Base-by-base conservation (phyloP, 2,888 invertebrate species). In the Thecophora atra region DNA sequence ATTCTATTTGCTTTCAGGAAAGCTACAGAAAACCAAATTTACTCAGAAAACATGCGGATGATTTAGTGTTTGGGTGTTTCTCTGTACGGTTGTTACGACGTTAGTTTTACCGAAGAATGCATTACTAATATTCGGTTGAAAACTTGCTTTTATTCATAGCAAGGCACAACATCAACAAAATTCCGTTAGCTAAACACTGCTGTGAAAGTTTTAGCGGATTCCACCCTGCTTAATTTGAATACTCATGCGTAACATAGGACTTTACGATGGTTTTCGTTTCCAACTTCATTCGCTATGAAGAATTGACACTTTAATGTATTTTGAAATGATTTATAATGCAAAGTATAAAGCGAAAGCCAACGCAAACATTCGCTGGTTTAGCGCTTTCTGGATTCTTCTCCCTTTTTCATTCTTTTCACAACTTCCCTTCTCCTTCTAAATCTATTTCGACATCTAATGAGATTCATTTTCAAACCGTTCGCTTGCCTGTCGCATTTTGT, bases 231-330 rank as follows among this genome's bases (percentile, higher is more conserved):
- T 1, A 6, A 6, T 11, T 37, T 1, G 37, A 6, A 37, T n/a
- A 2, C 37, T 1, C 37, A 11, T 37, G 1, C 3, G 37, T 6
- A 11, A 8, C 11, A 6, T 11, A 11, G 37, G 37, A 37, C 6
- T 37, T 37, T 11, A 11, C 13, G 64, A 37, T 19, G 6, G 1
- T 37, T n/a, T 54, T 54, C 66, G 54, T 17, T 54, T 56, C n/a
- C n/a, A n/a, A n/a, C 64, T 47, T 26, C 64, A 64, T 24, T 47
- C 47, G 56, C 56, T 21, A 42, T 67, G 67, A 67, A 67, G 67
- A 42, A 44, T 67, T 67, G 67, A 67, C 54, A 67, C 54, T 67
- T 67, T 67, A 67, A 67, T 67, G 67, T 37, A 67, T 67, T 54
- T 37, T 17, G 56, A 37, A 37, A 54, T 67, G 67, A 67, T 67